A percentile compares a stretch with the other conserved stretches of the same genome.
Evolutionary conservation across 2,113 vertebrate species (phyloP).

Genomic region (Toxostoma redivivum): DNA sequence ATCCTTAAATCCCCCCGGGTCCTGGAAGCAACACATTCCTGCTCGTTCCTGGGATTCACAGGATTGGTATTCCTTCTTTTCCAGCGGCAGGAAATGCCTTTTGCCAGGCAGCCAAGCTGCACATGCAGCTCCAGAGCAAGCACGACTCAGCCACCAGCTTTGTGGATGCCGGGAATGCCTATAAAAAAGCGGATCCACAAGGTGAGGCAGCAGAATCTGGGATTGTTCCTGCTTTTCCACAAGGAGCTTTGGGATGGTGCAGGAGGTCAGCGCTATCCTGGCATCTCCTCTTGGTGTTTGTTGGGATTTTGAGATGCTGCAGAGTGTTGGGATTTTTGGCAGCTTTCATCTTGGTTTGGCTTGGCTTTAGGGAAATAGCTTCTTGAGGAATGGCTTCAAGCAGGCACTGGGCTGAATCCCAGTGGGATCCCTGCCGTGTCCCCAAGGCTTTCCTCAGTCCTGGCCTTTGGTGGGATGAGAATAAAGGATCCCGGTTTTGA

Average conservation of each 20-base stretch:
- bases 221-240: background rate
- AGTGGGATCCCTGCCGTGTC: background rate
- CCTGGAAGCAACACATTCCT: accelerated
- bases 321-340: background rate
- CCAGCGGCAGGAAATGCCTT: constrained; percentile 91
- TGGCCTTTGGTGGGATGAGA: background rate
- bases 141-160: constrained; percentile 95
- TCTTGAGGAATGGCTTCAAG: background rate
- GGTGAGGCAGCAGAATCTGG: constrained; percentile 61
- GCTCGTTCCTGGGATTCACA: accelerated
- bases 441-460: background rate
- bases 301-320: background rate
- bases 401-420: background rate
- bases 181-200: constrained; percentile 94
- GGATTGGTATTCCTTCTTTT: background rate
- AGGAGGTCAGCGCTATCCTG: background rate
- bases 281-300: background rate
- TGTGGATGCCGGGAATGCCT: constrained; percentile 94
- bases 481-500: background rate
- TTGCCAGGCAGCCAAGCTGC: constrained; percentile 92
- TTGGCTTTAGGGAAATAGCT: background rate
- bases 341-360: background rate
- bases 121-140: constrained; percentile 98
- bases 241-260: background rate
- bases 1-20: background rate